A percentile compares a stretch with the other conserved stretches of the same genome.
Evolutionary conservation across 2,888 invertebrate species (phyloP).

Genomic region (Eumacrocentrus americanus): DNA sequence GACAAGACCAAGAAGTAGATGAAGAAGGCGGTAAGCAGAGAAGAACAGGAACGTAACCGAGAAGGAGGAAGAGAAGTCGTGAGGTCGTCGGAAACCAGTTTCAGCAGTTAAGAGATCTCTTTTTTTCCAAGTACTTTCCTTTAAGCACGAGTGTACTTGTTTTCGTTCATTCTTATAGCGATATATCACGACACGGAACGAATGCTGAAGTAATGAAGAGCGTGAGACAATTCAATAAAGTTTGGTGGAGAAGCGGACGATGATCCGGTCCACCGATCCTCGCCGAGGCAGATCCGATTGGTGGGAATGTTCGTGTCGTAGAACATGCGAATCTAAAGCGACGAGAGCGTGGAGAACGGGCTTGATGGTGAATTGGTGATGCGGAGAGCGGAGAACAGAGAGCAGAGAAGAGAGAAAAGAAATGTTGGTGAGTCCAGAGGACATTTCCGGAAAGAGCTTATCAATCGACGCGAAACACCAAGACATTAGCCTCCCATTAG

Average conservation of each 20-base stretch:
- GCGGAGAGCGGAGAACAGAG: slow-evolving; percentile 4
- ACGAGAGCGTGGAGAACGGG: slow-evolving; percentile 35
- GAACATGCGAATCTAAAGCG: slow-evolving; percentile 17
- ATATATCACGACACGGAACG: slow-evolving; percentile 1
- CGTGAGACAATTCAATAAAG: slow-evolving; percentile 18
- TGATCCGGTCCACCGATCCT: slow-evolving; percentile 14
- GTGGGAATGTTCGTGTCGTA: slow-evolving; percentile 27
- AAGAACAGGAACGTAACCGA: slow-evolving; percentile 16
- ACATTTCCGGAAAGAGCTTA: too few species aligned
- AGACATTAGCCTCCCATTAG: neutral
- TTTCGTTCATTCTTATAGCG: neutral
- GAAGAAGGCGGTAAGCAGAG: slow-evolving; percentile 11
- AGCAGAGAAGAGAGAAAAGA: neutral
- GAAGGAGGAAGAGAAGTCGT: slow-evolving; percentile 28
- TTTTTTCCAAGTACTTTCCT: slow-evolving; percentile 16
- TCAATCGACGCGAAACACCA: too few species aligned
- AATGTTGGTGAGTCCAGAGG: too few species aligned
- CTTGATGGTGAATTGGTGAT: slow-evolving; percentile 31
- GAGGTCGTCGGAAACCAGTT: slow-evolving; percentile 38
- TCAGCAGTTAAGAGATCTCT: slow-evolving; percentile 27
- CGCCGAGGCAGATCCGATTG: slow-evolving; percentile 8
- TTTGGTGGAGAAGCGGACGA: slow-evolving; percentile 1
- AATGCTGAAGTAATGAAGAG: slow-evolving; percentile 27
- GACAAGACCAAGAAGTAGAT: slow-evolving; percentile 17
- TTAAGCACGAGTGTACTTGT: neutral